Evolutionary conservation across 2,113 vertebrate species (phyloP), one percentile per base, ranked within the genome.

Genomic region (Ornithorhynchus anatinus): DNA sequence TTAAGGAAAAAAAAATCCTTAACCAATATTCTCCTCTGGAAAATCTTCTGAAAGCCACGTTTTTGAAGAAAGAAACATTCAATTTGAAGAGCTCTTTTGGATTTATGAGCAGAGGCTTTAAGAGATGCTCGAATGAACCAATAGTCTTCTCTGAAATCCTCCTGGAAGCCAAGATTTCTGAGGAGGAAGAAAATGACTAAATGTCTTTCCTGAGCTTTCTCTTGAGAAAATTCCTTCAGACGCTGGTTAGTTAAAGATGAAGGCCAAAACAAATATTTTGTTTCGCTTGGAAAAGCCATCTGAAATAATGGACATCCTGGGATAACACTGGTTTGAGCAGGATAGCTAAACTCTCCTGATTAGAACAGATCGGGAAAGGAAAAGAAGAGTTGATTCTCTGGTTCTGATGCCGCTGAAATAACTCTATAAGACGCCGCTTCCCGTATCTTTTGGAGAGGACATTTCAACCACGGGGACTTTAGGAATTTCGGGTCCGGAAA

Each of bases 81-180:
- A 10, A 48, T 61, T 64, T 37, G 5, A 61, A 16, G 5, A n/a
- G n/a, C 64, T 25, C 38, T 73, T 48, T 75, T 5, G 5, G 8
- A 72, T 53, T 10, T 50, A 31, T 52, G 61, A 66, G 37, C 11
- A n/a, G 59, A 73, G 75, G 17, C 33, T 59, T 69, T 72, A 78
- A 81, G 33, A 84, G 70, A 80, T 62, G 71, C 10, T 25, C 20
- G 51, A 88, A 64, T 47, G 60, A 81, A 77, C n/a, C 38, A 78
- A 40, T 75, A 3, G 0, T 44, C 64, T 8, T 22, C 75, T 51
- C 40, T 59, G 10, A 48, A 66, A 61, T 6, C 6, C 2, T 51
- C 39, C 44, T 38, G 40, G 82, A 82, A 70, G 31, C 36, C 59
- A 40, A 17, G 8, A 45, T 62, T 69, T 72, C 50, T 79, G 63